Evolutionary conservation across 2,888 invertebrate genomes (phyloP), one percentile per base, ranked within the genome.

Genomic region (Phymatocera aterrima): DNA sequence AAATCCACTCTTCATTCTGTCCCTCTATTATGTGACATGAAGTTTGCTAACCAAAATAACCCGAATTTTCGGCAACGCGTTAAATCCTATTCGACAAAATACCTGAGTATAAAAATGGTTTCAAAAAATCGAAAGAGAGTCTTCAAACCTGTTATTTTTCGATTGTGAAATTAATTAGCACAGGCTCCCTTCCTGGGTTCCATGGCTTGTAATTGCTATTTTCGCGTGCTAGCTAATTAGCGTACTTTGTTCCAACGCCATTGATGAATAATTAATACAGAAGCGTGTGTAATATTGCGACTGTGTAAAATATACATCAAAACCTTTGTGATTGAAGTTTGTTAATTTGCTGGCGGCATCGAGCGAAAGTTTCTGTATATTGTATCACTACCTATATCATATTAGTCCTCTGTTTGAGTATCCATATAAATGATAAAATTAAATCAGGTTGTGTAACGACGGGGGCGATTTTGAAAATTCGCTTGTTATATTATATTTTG

Each of bases 351-450:
- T 28, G 28, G 12, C 8, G 57, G 28, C 12, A 15, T n/a, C n/a
- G n/a, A 10, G 8, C 28, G 28, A 57, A 57, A 28, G 28, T 57
- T 1, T 57, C 15, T 28, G 28, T 57, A 28, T 15, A 57, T 57
- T 54, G 8, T 10, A 21, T 24, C 15, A 15, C 12, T 57, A 28
- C 57, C 57, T 57, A 57, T 24, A 28, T 12, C n/a, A n/a, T n/a
- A n/a, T n/a, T n/a, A n/a, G n/a, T n/a, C n/a, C n/a, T n/a, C 4
- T 57, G 57, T 28, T 57, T 1, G 10, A 10, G 28, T 57, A 57
- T 57, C 57, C 57, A 57, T 57, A 57, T 57, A 57, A 57, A 57
- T 57, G 8, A 57, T 28, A 28, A 57, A 28, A 57, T 57, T 57
- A 28, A 57, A 57, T 57, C 57, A 28, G 1, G 24, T 28, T 57